Evolutionary conservation across 1,140 invertebrate genomes (phyloP).

Genomic region (Coenobita brevimanus): DNA sequence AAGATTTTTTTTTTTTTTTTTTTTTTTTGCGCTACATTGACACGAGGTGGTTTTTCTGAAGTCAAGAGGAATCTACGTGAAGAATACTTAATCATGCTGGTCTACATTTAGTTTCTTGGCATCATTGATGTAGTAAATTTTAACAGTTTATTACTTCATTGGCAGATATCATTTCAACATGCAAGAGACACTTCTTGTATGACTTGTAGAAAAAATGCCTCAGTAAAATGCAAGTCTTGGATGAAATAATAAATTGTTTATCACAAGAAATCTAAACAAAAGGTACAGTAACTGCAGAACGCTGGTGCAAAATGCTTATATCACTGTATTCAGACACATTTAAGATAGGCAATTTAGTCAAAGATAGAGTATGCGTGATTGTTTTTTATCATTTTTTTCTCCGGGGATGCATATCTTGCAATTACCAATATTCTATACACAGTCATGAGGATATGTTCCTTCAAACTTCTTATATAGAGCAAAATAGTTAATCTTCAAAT

Average conservation of each 20-base stretch:
- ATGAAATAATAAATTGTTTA: conserved; percentile 2
- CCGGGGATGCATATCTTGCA: conserved; percentile 51
- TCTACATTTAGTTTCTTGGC: conserved; percentile 48
- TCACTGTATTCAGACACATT: conserved; percentile 53
- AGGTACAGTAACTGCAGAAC: conserved; percentile 23
- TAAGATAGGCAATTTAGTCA: conserved; percentile 51
- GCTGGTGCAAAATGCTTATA: conserved; percentile 43
- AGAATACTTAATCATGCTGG: conserved; percentile 54
- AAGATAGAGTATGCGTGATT: conserved; percentile 44
- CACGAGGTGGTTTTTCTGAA: conserved; percentile 58
- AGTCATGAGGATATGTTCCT: conserved; percentile 62
- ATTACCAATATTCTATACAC: conserved; percentile 63
- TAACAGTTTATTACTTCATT: conserved; percentile 6
- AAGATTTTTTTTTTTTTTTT: no score
- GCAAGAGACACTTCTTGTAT: not conserved
- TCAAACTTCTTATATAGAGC: conserved; percentile 64
- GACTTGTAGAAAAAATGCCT: not conserved
- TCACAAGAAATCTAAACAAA: conserved; percentile 42
- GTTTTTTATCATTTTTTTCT: conserved; percentile 47
- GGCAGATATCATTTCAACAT: conserved; percentile 33
- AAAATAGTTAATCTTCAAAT: conserved; percentile 63
- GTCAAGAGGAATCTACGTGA: conserved; percentile 52
- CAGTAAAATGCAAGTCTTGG: not conserved
- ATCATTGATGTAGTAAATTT: conserved; percentile 38
- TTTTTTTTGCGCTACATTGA: conserved; percentile 55